Evolutionary conservation across 2,888 invertebrate species (phyloP), one percentile per base, ranked within the genome.

Genomic region (Petrolisthes cinctipes): DNA sequence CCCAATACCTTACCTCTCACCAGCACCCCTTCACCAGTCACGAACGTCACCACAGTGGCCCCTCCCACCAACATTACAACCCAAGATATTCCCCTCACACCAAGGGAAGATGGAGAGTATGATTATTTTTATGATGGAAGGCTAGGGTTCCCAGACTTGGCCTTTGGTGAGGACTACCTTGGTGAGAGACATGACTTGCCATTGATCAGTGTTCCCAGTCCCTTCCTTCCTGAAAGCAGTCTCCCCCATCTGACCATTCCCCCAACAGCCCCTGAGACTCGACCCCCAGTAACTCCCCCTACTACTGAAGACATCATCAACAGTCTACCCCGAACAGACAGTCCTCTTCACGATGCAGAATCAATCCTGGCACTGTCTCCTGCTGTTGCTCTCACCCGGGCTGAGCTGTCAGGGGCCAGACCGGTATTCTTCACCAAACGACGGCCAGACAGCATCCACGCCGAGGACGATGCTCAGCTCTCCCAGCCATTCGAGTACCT

Each of bases 91-190:
- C 14, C 11, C 37, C 81, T 5, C 7, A 4, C 51, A 23, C 14
- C 66, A 66, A 9, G 9, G 14, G 4, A 6, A 11, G 53, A 66
- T 20, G 66, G 56, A 9, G 87, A 87, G 75, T 83, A 87, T 68
- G 87, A 87, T 54, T 81, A 87, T 37, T 84, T 81, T 56, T 87
- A 87, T 66, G 87, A 87, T n/a, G 84, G 80, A 6, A 79, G 80
- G 5, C 76, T 73, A 11, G 61, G 20, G 4, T 17, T 79, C 4
- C 81, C 83, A 51, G 87, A 84, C 20, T 57, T 83, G 20, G 84
- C 87, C 37, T 83, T 87, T 53, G 84, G 84, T 0, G 81, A 80
- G 23, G 83, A 83, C 54, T 84, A 87, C 84, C 75, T 51, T 9
- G 51, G 81, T 5, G 84, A 83, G 17, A 66, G 80, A 1, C 11